phyloP scores from a whole-genome alignment of 2,113 vertebrate species.

The Morone chrysops region DNA sequence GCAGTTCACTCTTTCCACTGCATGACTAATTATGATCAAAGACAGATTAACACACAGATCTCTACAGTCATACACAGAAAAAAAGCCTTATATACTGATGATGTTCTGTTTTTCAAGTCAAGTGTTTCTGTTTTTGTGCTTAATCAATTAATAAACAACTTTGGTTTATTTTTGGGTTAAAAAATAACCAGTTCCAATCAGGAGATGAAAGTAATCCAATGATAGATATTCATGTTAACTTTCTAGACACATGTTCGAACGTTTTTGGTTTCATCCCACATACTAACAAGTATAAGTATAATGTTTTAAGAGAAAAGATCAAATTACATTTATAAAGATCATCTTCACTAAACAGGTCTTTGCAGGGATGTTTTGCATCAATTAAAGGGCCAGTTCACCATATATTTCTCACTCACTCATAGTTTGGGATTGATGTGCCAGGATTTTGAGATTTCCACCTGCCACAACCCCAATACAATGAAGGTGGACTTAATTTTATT shows the following conservation, averaged over 20 bases:
- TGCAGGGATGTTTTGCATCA: background rate
- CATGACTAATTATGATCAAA: constrained; percentile 66
- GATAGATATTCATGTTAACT: background rate
- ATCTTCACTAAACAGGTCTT: background rate
- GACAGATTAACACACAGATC: constrained; percentile 54
- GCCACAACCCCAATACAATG: background rate
- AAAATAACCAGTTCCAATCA: background rate
- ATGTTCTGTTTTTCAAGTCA: constrained; percentile 17
- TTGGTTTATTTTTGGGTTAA: constrained; percentile 26
- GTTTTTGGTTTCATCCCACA: background rate
- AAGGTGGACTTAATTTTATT: background rate
- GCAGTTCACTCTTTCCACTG: constrained; percentile 46
- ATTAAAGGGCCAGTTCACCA: background rate
- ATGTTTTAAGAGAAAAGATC: background rate
- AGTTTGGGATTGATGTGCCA: background rate
- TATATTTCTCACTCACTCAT: background rate
- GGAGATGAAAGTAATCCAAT: background rate
- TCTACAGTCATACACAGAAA: constrained; percentile 32
- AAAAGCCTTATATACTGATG: constrained; percentile 20
- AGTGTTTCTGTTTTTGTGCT: constrained; percentile 31
- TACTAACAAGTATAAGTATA: background rate
- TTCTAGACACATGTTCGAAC: background rate
- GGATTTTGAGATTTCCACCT: background rate
- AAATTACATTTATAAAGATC: too few species aligned
- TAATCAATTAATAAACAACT: constrained; percentile 26